These are phyloP conservation scores for Subacronicta megacephala DNA, from an alignment of 2,888 invertebrate species.

Conservation along the genomic window DNA sequence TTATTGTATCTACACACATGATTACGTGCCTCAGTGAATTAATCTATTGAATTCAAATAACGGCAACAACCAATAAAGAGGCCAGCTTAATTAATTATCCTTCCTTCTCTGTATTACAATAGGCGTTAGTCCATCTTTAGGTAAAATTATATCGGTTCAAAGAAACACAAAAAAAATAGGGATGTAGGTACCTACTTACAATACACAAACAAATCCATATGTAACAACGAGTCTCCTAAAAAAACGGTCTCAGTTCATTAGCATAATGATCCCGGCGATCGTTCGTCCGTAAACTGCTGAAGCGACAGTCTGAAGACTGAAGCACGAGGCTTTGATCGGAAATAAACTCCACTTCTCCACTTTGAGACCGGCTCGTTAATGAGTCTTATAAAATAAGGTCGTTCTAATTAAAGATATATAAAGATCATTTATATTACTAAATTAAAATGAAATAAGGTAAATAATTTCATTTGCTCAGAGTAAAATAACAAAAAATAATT, in stretches of 20 bases:
- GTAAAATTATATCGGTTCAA: no score
- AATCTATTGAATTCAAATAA: no score
- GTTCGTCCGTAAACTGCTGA: slow-evolving; percentile 31
- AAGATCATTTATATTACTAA: background rate
- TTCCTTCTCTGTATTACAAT: no score
- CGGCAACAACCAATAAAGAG: no score
- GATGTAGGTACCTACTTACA: background rate
- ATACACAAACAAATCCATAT: background rate
- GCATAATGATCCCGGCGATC: slow-evolving; percentile 34
- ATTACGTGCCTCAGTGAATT: no score
- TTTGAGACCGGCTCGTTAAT: slow-evolving; percentile 23
- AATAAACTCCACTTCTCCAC: slow-evolving; percentile 12
- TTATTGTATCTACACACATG: no score
- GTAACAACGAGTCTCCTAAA: slow-evolving; percentile 5
- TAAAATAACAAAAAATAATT: no score
- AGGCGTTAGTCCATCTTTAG: no score
- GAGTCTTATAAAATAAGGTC: slow-evolving; percentile 13
- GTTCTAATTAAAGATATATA: slow-evolving; percentile 9
- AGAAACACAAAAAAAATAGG: no score
- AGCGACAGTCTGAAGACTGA: slow-evolving; percentile 7
- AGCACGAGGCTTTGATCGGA: slow-evolving; percentile 22
- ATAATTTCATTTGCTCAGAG: no score
- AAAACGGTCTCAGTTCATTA: slow-evolving; percentile 41
- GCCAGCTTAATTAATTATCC: no score
- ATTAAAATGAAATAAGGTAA: no score